Conservation (phyloP, 2,888 invertebrate genomes). For the Drosophila subsilvestris region DNA sequence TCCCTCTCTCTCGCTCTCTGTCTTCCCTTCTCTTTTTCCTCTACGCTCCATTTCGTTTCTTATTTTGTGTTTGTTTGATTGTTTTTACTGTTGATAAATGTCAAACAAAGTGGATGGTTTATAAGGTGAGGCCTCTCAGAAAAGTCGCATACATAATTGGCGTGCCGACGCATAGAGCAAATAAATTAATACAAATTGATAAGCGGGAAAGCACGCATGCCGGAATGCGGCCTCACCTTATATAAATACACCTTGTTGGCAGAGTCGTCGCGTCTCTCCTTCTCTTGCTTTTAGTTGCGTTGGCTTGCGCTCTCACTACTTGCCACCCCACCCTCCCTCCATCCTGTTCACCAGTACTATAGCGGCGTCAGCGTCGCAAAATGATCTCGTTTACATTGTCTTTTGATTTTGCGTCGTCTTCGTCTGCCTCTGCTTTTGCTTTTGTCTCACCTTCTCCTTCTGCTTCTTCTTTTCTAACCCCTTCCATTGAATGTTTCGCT, state of each 20-base stretch:
- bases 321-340: not conserved
- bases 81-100: constrained; percentile 42
- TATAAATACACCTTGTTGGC: constrained; percentile 5
- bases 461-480: not conserved
- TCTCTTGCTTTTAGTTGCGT: not conserved
- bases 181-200: not conserved
- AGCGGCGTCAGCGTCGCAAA: constrained; percentile 36
- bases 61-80: constrained; percentile 20
- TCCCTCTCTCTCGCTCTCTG: constrained; percentile 10
- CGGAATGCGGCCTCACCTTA: constrained; percentile 1
- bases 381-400: constrained; percentile 59
- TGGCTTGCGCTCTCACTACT: not conserved
- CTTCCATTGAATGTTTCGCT: constrained; percentile 12
- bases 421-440: not conserved
- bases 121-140: not conserved
- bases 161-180: not conserved
- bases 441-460: not conserved
- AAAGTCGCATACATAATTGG: not conserved
- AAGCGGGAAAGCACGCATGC: not conserved
- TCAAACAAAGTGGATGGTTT: constrained; percentile 35
- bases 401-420: constrained; percentile 36
- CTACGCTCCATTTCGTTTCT: constrained; percentile 16
- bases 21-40: constrained; percentile 13
- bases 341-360: not conserved
- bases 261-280: not conserved